A percentile compares a stretch with the other conserved stretches of the same genome.
These are phyloP conservation scores for Bembecia ichneumoniformis DNA, from an alignment of 2,888 invertebrate genomes.

Conservation along the genomic window DNA sequence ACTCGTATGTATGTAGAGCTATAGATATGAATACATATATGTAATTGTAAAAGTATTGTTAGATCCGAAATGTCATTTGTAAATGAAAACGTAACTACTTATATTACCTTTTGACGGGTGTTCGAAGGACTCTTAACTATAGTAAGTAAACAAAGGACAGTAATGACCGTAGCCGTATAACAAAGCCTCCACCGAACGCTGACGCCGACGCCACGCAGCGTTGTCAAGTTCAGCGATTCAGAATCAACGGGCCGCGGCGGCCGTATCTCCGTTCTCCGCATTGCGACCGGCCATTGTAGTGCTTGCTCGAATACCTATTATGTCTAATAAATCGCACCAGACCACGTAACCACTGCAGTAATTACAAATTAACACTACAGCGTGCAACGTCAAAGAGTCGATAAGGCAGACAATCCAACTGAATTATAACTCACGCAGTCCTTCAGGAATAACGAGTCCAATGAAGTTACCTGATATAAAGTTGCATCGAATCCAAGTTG, in stretches of 20 bases:
- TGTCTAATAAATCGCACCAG: not conserved
- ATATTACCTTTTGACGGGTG: too few relatives aligned
- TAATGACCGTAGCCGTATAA: not conserved
- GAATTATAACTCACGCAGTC: not conserved
- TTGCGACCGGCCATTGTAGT: not conserved
- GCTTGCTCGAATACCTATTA: not conserved
- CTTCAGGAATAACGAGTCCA: conserved; percentile 5
- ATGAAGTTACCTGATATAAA: conserved; percentile 8
- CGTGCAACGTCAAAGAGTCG: too few relatives aligned
- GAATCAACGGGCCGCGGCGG: not conserved
- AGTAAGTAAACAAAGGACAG: too few relatives aligned
- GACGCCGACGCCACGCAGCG: not conserved
- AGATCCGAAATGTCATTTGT: too few relatives aligned
- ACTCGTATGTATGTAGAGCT: too few relatives aligned
- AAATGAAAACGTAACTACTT: too few relatives aligned
- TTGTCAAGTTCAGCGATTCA: not conserved
- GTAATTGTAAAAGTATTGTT: too few relatives aligned
- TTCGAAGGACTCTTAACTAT: too few relatives aligned
- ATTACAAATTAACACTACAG: not conserved
- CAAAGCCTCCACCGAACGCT: not conserved
- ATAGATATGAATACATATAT: too few relatives aligned
- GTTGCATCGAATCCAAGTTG: conserved; percentile 25
- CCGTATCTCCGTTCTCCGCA: not conserved
- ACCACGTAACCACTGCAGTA: not conserved
- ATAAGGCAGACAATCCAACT: too few relatives aligned